Percentiles rank a stretch among this genome's conserved stretches.
phyloP scores from a whole-genome alignment of 2,797 vertebrate species.

The Enteromius fasciolatus region DNA sequence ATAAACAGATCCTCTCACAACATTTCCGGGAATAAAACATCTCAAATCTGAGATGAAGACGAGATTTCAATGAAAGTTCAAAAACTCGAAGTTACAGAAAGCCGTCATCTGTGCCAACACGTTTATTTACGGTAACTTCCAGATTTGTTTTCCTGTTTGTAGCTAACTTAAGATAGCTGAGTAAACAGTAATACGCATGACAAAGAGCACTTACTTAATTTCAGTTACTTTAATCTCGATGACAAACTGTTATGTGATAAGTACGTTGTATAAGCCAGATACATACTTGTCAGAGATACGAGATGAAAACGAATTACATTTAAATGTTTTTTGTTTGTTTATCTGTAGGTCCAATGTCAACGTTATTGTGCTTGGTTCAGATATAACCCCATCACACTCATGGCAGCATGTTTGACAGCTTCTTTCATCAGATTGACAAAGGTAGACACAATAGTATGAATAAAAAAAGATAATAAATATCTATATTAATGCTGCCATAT shows the following conservation, averaged over 20 bases:
- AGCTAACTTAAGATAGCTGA: not conserved
- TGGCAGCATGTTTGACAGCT: constrained; percentile 70
- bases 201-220: not conserved
- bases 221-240: not conserved
- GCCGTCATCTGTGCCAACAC: not conserved
- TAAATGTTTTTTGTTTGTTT: not conserved
- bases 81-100: not conserved
- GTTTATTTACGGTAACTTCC: constrained; percentile 8
- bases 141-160: not conserved
- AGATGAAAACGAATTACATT: too few species aligned
- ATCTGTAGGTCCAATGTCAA: not conserved
- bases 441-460: constrained; percentile 62
- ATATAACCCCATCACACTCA: constrained; percentile 36
- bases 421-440: constrained; percentile 70
- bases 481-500: not conserved
- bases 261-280: not conserved
- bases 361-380: not conserved
- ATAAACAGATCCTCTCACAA: not conserved
- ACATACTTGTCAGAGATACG: not conserved
- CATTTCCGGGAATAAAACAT: not conserved
- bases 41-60: not conserved
- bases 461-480: not conserved
- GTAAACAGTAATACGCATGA: not conserved
- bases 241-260: not conserved
- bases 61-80: not conserved